These are phyloP conservation scores for Eubucco bourcierii DNA, from an alignment of 2,113 vertebrate species.

Conservation along the genomic window DNA sequence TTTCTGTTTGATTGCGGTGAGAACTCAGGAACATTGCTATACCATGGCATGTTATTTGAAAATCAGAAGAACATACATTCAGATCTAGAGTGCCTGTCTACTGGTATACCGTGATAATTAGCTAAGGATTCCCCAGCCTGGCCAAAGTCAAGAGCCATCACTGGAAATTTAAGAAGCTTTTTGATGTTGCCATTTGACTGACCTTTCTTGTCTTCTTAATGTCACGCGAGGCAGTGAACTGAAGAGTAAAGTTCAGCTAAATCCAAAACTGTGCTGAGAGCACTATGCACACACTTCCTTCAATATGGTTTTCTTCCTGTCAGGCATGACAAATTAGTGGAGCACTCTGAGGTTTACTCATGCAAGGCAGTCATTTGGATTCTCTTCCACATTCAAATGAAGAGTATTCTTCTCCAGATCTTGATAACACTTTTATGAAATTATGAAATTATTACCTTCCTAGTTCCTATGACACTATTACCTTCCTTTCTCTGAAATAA, in stretches of 20 bases:
- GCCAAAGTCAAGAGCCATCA: slow-evolving; percentile 2
- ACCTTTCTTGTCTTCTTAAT: slow-evolving; percentile 67
- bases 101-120: neutral
- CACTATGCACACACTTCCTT: neutral
- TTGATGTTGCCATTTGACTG: slow-evolving; percentile 57
- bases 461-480: neutral
- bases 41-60: neutral
- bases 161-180: slow-evolving; percentile 36
- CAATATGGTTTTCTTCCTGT: slow-evolving; percentile 34
- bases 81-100: neutral
- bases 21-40: neutral
- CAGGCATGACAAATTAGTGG: neutral
- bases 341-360: slow-evolving; percentile 28
- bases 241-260: slow-evolving; percentile 66
- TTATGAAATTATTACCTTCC: neutral
- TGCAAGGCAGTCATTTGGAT: slow-evolving; percentile 4
- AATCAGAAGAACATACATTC: neutral
- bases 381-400: slow-evolving; percentile 39
- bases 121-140: neutral
- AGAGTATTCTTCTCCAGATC: neutral
- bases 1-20: neutral
- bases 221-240: slow-evolving; percentile 41
- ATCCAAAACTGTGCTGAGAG: slow-evolving; percentile 32
- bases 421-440: neutral
- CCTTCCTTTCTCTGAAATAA: neutral